A percentile compares a stretch with the other conserved stretches of the same genome.
These are phyloP conservation scores for Mylabris phalerata DNA, from an alignment of 1,140 invertebrate genomes.

Conservation along the genomic window DNA sequence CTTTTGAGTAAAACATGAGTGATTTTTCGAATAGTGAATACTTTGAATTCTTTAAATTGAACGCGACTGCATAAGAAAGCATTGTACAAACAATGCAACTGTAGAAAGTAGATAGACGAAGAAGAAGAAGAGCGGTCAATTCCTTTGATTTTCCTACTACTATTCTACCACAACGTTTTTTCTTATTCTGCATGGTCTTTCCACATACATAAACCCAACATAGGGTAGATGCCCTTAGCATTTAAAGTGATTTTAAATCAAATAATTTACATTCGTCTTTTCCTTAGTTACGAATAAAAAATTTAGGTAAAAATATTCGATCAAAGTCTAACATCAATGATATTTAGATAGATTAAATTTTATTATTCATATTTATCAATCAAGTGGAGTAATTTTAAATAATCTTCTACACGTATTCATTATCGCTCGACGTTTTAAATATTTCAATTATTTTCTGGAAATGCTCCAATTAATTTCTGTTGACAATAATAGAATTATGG, in stretches of 20 bases:
- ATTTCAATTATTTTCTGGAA: too few relatives aligned
- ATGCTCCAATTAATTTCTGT: too few relatives aligned
- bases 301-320: too few relatives aligned
- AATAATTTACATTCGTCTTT: slow-evolving; percentile 31
- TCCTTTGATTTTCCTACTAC: slow-evolving; percentile 8
- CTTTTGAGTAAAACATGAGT: slow-evolving; percentile 15
- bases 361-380: too few relatives aligned
- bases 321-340: too few relatives aligned
- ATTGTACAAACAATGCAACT: slow-evolving; percentile 38
- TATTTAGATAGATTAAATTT: too few relatives aligned
- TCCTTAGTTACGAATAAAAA: too few relatives aligned
- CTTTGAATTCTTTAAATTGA: slow-evolving; percentile 22
- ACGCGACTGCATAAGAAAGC: slow-evolving; percentile 35
- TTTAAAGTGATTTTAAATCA: slow-evolving; percentile 39
- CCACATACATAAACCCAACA: not conserved
- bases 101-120: slow-evolving; percentile 19
- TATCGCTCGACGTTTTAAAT: too few relatives aligned
- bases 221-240: slow-evolving; percentile 33
- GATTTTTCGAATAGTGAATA: slow-evolving; percentile 22
- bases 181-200: not conserved
- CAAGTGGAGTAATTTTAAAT: too few relatives aligned
- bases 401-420: too few relatives aligned
- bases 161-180: slow-evolving; percentile 15
- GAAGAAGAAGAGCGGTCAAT: not conserved
- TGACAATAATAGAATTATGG: too few relatives aligned